These are phyloP conservation scores for Phalera bucephala DNA, from an alignment of 2,888 invertebrate genomes.

Conservation along the genomic window DNA sequence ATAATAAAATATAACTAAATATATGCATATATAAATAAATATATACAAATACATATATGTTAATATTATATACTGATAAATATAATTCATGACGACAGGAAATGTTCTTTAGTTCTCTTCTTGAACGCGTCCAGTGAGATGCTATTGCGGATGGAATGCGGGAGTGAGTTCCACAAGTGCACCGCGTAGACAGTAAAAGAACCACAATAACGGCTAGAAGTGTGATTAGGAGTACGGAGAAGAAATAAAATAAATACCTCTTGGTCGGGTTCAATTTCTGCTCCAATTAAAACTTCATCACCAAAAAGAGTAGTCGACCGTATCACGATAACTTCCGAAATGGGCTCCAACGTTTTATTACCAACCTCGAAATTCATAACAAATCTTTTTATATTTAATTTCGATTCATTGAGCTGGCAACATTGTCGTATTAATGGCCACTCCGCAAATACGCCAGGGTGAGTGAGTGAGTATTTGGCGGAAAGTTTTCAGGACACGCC, in stretches of 20 bases:
- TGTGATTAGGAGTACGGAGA: too few species aligned
- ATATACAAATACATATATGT: too few species aligned
- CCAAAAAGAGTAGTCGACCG: background rate
- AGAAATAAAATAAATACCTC: background rate
- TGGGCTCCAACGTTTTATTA: background rate
- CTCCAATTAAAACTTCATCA: conserved; percentile 12
- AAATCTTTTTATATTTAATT: conserved; percentile 34
- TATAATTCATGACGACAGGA: too few species aligned
- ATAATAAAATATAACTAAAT: too few species aligned
- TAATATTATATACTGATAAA: too few species aligned
- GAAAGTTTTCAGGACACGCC: conserved; percentile 2
- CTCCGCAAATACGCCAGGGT: conserved; percentile 28
- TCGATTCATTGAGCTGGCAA: conserved; percentile 37
- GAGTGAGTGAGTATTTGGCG: conserved; percentile 10
- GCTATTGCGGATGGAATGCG: too few species aligned
- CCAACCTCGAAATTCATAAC: conserved; percentile 3
- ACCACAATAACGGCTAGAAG: too few species aligned
- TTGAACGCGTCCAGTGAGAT: too few species aligned
- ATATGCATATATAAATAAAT: too few species aligned
- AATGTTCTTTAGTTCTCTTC: too few species aligned
- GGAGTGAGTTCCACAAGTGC: too few species aligned
- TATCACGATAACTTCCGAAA: background rate
- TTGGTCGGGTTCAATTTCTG: background rate
- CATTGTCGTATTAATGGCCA: conserved; percentile 31
- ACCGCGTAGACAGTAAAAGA: too few species aligned